Conservation (phyloP, 2,113 vertebrate species). For the Cercopithecus mona region DNA sequence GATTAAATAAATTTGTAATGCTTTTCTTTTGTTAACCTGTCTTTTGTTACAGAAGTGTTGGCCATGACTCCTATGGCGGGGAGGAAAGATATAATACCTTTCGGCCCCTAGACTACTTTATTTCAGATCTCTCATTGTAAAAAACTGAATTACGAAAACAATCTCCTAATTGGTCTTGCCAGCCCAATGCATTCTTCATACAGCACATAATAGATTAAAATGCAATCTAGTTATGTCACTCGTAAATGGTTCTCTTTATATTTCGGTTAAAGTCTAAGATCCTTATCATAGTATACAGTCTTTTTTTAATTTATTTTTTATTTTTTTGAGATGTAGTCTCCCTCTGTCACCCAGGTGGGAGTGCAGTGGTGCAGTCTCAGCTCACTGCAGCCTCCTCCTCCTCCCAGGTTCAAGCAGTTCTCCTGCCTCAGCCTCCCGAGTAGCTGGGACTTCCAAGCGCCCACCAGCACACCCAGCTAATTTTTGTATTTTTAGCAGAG, state of each 20-base stretch:
- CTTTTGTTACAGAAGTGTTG: not conserved
- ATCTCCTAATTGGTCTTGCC: not conserved
- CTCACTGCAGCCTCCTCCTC: no score
- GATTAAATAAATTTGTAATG: not conserved
- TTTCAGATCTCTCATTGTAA: not conserved
- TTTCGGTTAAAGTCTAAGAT: not conserved
- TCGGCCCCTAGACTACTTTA: not conserved
- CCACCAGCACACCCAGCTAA: no score
- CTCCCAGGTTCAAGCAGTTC: no score
- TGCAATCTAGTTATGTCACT: not conserved
- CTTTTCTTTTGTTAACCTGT: not conserved
- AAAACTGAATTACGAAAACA: constrained; percentile 19
- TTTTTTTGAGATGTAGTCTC: no score
- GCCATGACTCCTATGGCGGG: not conserved
- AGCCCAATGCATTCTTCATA: not conserved
- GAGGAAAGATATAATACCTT: not conserved
- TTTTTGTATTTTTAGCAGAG: no score
- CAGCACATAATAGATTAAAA: not conserved
- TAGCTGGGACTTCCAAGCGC: no score
- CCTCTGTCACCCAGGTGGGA: no score
- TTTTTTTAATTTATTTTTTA: not conserved
- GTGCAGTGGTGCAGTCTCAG: no score
- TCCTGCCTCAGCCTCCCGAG: no score
- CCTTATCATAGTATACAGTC: not conserved
- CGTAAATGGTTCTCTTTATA: not conserved